Evolutionary conservation across 2,888 invertebrate species (phyloP).

Genomic region (Camptogramma bilineatum): DNA sequence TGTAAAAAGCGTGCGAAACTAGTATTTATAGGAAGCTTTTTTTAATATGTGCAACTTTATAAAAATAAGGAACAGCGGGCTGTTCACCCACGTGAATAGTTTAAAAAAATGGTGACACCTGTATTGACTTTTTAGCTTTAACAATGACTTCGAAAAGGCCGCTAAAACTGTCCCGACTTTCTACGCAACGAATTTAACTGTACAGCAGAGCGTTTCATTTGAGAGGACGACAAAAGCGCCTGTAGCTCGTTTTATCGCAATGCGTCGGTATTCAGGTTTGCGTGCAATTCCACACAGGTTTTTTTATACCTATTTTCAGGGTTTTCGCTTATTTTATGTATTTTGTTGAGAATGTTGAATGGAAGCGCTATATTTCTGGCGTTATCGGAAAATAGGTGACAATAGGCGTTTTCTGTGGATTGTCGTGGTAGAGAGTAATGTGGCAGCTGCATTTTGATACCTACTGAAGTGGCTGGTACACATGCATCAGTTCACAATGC

Average conservation of each 20-base stretch:
- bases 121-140: slow-evolving; percentile 2
- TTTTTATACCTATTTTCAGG: slow-evolving; percentile 24
- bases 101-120: not conserved
- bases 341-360: slow-evolving; percentile 21
- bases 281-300: slow-evolving; percentile 28
- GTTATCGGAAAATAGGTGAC: slow-evolving; percentile 15
- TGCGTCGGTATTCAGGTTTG: slow-evolving; percentile 29
- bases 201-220: slow-evolving; percentile 18
- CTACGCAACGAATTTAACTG: slow-evolving; percentile 31
- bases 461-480: not conserved
- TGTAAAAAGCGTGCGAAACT: too few relatives aligned
- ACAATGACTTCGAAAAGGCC: not conserved
- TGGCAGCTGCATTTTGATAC: not conserved
- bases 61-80: too few relatives aligned
- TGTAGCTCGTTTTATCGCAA: slow-evolving; percentile 26
- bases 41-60: too few relatives aligned
- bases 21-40: too few relatives aligned
- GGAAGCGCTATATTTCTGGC: slow-evolving; percentile 14
- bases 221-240: slow-evolving; percentile 25
- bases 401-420: slow-evolving; percentile 6
- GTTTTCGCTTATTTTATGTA: slow-evolving; percentile 20
- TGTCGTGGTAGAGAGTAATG: not conserved
- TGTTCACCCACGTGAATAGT: not conserved
- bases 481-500: not conserved
- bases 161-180: slow-evolving; percentile 20